phyloP scores from a whole-genome alignment of 2,113 vertebrate species.

The Isurus oxyrinchus region DNA sequence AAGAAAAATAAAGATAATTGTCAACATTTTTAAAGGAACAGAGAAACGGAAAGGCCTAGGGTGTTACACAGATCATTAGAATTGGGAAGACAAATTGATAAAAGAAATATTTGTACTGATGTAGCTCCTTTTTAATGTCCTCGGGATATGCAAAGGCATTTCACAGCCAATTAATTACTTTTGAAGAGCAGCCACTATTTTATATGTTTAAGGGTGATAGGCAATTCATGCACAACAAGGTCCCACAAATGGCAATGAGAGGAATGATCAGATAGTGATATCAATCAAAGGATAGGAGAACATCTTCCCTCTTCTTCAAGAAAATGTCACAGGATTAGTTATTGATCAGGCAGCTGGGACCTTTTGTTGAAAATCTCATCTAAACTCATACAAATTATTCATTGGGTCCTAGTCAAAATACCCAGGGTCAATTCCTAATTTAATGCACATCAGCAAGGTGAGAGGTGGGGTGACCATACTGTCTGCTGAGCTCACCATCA shows the following conservation, averaged over 20 bases:
- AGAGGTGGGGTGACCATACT: neutral
- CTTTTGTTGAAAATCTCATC: neutral
- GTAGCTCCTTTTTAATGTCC: neutral
- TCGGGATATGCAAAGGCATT: neutral
- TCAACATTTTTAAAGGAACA: neutral
- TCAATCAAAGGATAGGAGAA: neutral
- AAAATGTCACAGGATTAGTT: neutral
- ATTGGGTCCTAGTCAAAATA: neutral
- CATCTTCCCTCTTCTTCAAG: neutral
- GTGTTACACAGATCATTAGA: neutral
- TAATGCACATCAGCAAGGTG: neutral
- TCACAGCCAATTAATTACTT: neutral
- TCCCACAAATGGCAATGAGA: neutral
- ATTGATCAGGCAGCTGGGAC: neutral
- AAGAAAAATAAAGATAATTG: neutral
- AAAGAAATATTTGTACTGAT: neutral
- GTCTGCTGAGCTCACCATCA: neutral
- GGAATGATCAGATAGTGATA: neutral
- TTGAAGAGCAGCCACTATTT: neutral
- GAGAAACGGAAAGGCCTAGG: neutral
- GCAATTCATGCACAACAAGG: neutral
- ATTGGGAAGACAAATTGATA: neutral
- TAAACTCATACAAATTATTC: neutral
- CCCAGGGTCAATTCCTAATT: neutral
- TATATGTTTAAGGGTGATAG: neutral